Conservation (phyloP, 2,797 vertebrate species). For the Tragopan temminckii region DNA sequence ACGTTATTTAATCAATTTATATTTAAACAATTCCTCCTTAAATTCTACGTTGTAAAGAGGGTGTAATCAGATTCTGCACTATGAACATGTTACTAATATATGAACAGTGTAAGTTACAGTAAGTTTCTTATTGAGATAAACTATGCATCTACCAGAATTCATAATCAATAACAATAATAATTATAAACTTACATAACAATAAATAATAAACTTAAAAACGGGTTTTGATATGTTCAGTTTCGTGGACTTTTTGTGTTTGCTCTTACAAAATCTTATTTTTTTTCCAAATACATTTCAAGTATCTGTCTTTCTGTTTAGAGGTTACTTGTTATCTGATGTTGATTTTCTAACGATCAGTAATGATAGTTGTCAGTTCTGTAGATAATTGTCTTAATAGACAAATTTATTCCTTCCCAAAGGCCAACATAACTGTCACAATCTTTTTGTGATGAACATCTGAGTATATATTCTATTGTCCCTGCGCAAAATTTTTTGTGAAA, state of each 20-base stretch:
- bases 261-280: background rate
- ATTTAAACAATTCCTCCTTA: background rate
- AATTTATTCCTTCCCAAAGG: conserved; percentile 16
- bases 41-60: background rate
- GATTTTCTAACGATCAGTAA: background rate
- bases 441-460: conserved; percentile 31
- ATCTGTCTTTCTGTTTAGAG: background rate
- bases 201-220: background rate
- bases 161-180: background rate
- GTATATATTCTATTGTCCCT: conserved; percentile 13
- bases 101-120: background rate
- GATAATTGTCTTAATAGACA: background rate
- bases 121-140: background rate
- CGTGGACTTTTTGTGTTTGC: background rate
- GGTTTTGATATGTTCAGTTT: background rate
- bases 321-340: background rate
- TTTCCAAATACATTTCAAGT: background rate
- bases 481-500: conserved; percentile 14
- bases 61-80: background rate
- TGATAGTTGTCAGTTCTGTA: background rate
- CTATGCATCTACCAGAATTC: background rate
- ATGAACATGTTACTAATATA: background rate
- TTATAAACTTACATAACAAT: background rate
- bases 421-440: conserved; percentile 7
- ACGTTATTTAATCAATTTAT: background rate